Conservation (phyloP, 2,113 vertebrate genomes). For the Ammodramus savannarum region DNA sequence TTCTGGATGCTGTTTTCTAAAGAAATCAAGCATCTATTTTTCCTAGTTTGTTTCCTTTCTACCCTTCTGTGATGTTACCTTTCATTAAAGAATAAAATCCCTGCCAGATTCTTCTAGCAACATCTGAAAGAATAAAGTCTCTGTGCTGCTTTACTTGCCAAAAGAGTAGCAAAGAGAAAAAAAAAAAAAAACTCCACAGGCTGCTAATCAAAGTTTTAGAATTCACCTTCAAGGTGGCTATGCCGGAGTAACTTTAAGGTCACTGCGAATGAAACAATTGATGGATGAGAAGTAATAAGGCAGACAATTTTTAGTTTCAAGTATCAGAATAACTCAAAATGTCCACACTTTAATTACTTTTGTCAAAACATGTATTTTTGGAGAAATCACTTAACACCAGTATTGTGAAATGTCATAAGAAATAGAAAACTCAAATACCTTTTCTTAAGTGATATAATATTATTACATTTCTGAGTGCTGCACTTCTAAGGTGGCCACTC, state of each 20-base stretch:
- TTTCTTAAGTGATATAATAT: conserved; percentile 26
- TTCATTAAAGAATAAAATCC: not conserved
- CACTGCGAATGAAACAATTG: conserved; percentile 37
- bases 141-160: not conserved
- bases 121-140: not conserved
- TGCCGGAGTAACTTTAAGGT: conserved; percentile 54
- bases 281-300: conserved; percentile 27
- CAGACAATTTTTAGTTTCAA: conserved; percentile 55
- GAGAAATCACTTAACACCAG: conserved; percentile 23
- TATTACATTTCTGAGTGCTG: conserved; percentile 10
- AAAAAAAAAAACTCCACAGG: not conserved
- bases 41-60: not conserved
- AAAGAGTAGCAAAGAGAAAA: not conserved
- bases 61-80: not conserved
- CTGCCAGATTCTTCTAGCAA: not conserved
- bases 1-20: not conserved
- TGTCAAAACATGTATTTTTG: conserved; percentile 60
- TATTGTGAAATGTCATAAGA: conserved; percentile 62
- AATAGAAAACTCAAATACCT: conserved; percentile 46
- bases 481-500: not conserved
- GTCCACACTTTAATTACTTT: conserved; percentile 66
- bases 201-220: conserved; percentile 39
- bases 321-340: conserved; percentile 67
- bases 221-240: conserved; percentile 51
- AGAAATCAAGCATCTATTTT: not conserved